phyloP scores from a whole-genome alignment of 2,113 vertebrate genomes.

The Vulpes vulpes region DNA sequence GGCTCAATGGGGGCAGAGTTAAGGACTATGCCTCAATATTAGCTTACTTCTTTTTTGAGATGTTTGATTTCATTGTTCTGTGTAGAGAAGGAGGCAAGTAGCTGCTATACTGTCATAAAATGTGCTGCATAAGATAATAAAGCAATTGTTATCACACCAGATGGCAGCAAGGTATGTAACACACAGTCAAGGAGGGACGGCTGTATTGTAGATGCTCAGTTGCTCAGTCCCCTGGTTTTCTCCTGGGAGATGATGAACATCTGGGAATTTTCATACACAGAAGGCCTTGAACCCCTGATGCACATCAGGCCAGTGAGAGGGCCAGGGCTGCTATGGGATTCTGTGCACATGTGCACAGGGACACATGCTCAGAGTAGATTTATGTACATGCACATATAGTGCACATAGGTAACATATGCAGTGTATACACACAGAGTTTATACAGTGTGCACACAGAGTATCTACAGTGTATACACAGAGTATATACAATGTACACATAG shows the following conservation, averaged over 20 bases:
- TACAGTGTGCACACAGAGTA: background rate
- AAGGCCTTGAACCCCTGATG: background rate
- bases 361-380: rapidly evolving
- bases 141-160: background rate
- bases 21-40: background rate
- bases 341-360: rapidly evolving
- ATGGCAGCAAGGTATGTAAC: rapidly evolving
- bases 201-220: background rate
- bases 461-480: background rate
- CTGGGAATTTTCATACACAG: rapidly evolving
- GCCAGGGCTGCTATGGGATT: rapidly evolving
- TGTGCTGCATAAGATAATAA: background rate
- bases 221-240: background rate
- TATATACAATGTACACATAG: no score
- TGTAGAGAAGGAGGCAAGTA: background rate
- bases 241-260: background rate
- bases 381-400: no score
- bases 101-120: background rate
- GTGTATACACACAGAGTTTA: background rate
- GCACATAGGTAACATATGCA: background rate
- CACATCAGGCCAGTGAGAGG: rapidly evolving
- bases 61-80: background rate
- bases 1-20: background rate
- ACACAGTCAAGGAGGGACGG: background rate
- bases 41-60: background rate